Evolutionary conservation across 2,113 vertebrate species (phyloP), one percentile per base, ranked within the genome.

Genomic region (Catharus fuscescens): DNA sequence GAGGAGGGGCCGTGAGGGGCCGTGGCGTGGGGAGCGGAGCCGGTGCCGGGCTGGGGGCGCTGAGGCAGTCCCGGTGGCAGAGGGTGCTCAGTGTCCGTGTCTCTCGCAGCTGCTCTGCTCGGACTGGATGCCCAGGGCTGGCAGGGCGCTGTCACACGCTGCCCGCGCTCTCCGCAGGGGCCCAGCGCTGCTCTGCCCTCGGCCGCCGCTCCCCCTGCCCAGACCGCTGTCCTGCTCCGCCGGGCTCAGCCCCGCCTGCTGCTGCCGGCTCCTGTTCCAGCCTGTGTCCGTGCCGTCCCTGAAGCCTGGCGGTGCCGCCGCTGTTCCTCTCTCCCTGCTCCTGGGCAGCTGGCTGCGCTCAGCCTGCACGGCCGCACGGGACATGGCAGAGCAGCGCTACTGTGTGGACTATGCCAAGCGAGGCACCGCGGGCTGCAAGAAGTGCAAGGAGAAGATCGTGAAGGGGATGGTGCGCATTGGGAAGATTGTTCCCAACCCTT

Each of bases 371-470:
- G 86, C 87, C 1, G 84, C 96, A 2, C 96, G 47, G 67, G 94
- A 57, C 44, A 99, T 99, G 99, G 98, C 99, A 0, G 99, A 99
- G 44, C 99, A 99, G 94, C 98, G 99, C 25, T 99, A 98, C 96
- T 98, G 99, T 0, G 99, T 99, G 79, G 99, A 99, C 90, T 99
- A 99, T 2, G 99, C 99, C 96, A 99, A 99, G 89, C 98, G 99
- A 0, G 98, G 99, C 80, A 99, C 99, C 0, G 99, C 99, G 0
- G 99, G 99, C 52, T 99, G 99, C 94, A 99, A 99, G 94, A 99
- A 99, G 54, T 99, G 99, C 98, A 99, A 99, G 92, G 99, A 99
- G 92, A 99, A 99, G 95, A 99, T 99, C 24, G 96, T 97, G 59
- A 99, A 99, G 90, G 99, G 98, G 0, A 57, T 99, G n/a, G 98